Conservation (phyloP, 2,797 vertebrate genomes). For the Myotis myotis region DNA sequence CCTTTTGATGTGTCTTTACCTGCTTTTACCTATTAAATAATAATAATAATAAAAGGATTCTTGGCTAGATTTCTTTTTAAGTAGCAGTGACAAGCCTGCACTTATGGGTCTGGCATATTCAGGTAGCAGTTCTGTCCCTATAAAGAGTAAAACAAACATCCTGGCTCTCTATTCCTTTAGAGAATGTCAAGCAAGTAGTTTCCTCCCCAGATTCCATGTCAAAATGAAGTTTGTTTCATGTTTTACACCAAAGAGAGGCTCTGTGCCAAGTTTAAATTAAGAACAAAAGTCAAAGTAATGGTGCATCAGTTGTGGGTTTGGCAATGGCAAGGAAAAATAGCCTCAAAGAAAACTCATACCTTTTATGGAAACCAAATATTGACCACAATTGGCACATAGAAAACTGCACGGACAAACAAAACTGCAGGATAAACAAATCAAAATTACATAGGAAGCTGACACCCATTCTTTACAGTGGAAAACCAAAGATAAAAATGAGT, state of each 20-base stretch:
- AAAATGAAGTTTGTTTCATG: slow-evolving; percentile 84
- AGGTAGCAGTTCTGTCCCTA: slow-evolving; percentile 48
- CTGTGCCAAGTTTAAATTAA: slow-evolving; percentile 92
- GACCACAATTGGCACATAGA: slow-evolving; percentile 87
- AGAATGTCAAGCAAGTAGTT: slow-evolving; percentile 77
- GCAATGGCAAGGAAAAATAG: slow-evolving; percentile 81
- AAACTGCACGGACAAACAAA: slow-evolving; percentile 92
- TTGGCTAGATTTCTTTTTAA: background rate
- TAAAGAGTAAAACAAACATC: slow-evolving; percentile 56
- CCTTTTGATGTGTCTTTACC: background rate
- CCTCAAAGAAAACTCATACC: slow-evolving; percentile 93
- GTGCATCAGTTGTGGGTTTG: slow-evolving; percentile 94
- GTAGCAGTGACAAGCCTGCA: background rate
- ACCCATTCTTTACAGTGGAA: slow-evolving; percentile 85
- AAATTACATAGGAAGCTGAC: slow-evolving; percentile 88
- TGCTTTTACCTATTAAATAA: slow-evolving; percentile 45
- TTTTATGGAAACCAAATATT: slow-evolving; percentile 94
- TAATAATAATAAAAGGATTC: background rate
- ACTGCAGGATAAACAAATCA: slow-evolving; percentile 92
- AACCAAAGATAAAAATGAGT: slow-evolving; percentile 88
- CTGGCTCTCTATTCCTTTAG: slow-evolving; percentile 43
- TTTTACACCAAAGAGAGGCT: slow-evolving; percentile 84
- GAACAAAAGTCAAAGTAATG: slow-evolving; percentile 90
- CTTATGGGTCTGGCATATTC: background rate
- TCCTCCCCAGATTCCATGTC: slow-evolving; percentile 82